Evolutionary conservation across 1,140 invertebrate genomes (phyloP), one percentile per base, ranked within the genome.

Genomic region (Lepidotrigona ventralis): DNA sequence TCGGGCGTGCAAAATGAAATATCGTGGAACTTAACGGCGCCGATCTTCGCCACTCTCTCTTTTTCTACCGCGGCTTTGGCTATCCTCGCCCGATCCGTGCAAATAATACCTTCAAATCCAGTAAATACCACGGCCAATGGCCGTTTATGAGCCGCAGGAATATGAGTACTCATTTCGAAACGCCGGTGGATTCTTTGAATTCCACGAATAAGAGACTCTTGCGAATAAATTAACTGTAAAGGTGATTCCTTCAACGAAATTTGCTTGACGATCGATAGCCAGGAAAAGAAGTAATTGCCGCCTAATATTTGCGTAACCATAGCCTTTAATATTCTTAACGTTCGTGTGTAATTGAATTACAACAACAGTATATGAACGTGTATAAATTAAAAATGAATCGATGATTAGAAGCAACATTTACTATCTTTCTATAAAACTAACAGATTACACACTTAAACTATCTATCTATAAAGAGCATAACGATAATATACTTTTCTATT

Each of bases 1-100:
- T 74, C 68, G 86, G 80, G 68, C 74, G 84, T 88, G 87, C 84
- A 73, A 88, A 78, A 84, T 88, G 86, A 88, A 88, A 88, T 88
- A 88, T 88, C 80, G 64, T 56, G 81, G 33, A 85, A 84, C 78
- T 88, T 88, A 88, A 84, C 69, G 66, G 84, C 72, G 63, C 33
- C 72, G 79, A 69, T 85, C 56, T 51, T 21, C 66, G 8, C 29
- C 5, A 6, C 8, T 23, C n/a, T 60, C 14, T 60, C 58, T 60
- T n/a, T 60, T n/a, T n/a, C 46, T 80, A 69, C 64, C 58, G 72
- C 66, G 46, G 19, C 70, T 46, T 80, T 6, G 54, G 19, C 76
- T 64, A 60, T 79, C 72, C 74, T n/a, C 46, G 66, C 51, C 23
- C 56, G 66, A 80, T 76, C 17, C 78, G 81, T 71, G 64, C 82